Percentiles rank a stretch among this genome's conserved stretches.
phyloP scores from a whole-genome alignment of 2,113 vertebrate species.

The Labeo rohita region DNA sequence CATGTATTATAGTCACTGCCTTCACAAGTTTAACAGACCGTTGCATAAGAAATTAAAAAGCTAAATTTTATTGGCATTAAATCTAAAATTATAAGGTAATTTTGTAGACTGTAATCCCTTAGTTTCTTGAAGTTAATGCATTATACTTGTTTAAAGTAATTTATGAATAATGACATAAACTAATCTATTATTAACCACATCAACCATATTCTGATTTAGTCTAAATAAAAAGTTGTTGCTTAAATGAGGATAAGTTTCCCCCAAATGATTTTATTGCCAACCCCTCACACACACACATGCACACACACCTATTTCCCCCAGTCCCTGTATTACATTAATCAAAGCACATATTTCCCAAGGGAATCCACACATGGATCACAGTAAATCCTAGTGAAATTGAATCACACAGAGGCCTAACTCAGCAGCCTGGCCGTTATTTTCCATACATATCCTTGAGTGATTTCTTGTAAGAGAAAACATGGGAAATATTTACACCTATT shows the following conservation, averaged over 20 bases:
- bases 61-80: not conserved
- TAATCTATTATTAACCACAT: not conserved
- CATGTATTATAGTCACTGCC: not conserved
- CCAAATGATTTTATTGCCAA: not conserved
- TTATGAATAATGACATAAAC: not conserved
- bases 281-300: not conserved
- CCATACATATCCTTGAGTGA: conserved; percentile 42
- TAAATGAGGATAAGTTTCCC: not conserved
- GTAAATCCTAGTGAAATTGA: conserved; percentile 92
- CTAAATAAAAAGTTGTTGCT: not conserved
- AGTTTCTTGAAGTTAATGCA: not conserved
- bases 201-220: not conserved
- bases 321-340: conserved; percentile 89
- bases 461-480: conserved; percentile 37
- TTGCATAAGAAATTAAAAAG: not conserved
- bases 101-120: not conserved
- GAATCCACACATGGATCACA: conserved; percentile 83
- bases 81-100: not conserved
- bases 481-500: conserved; percentile 37
- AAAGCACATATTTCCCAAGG: conserved; percentile 88
- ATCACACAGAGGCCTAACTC: conserved; percentile 56
- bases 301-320: conserved; percentile 76
- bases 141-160: not conserved
- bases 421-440: conserved; percentile 35
- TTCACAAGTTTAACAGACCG: not conserved